phyloP scores from a whole-genome alignment of 2,113 vertebrate genomes.

The Ia io region DNA sequence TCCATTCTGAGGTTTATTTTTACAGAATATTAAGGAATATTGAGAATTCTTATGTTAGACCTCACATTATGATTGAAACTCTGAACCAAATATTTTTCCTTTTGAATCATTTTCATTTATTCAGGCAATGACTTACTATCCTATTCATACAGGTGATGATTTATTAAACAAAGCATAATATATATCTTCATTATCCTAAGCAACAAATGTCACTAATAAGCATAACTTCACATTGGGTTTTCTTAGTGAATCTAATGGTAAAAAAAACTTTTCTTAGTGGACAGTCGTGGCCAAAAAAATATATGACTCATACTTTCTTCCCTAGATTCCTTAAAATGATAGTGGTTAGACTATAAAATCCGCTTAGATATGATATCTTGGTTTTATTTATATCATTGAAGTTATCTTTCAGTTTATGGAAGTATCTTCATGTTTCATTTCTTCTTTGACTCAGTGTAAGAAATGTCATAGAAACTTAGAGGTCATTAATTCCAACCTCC shows the following conservation, averaged over 20 bases:
- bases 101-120: neutral
- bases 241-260: neutral
- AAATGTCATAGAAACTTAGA: neutral
- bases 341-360: neutral
- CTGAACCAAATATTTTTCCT: neutral
- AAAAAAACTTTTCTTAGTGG: neutral
- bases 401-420: neutral
- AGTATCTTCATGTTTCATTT: neutral
- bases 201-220: neutral
- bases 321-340: neutral
- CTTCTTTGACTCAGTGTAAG: neutral
- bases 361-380: neutral
- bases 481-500: neutral
- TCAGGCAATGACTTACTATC: neutral
- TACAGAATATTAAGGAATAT: neutral
- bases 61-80: neutral
- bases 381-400: neutral
- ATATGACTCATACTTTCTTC: neutral
- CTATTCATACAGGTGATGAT: neutral
- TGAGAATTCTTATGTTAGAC: neutral
- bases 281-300: neutral
- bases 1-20: neutral
- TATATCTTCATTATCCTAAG: neutral
- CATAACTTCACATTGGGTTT: neutral
- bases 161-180: neutral